Conservation (phyloP, 1,140 invertebrate species). For the Leptinotarsa undecemlineata region DNA sequence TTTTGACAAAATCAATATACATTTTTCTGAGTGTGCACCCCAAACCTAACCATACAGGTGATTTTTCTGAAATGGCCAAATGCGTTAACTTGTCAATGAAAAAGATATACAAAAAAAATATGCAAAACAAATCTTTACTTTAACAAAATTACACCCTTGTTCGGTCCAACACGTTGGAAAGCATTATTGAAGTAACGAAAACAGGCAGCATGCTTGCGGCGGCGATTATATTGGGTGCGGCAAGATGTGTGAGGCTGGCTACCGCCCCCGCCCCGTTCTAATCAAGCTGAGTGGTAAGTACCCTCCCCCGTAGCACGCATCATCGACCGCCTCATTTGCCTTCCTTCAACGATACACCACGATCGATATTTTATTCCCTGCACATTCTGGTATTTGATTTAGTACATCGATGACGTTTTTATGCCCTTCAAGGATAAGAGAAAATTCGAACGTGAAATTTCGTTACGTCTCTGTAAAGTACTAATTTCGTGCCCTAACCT, state of each 20-base stretch:
- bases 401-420: too few relatives aligned
- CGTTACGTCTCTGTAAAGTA: too few relatives aligned
- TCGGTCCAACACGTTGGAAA: neutral
- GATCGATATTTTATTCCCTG: neutral
- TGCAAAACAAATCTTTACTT: neutral
- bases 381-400: neutral
- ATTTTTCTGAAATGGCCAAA: too few relatives aligned
- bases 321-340: constrained; percentile 32
- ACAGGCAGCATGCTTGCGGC: neutral
- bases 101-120: neutral
- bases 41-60: too few relatives aligned
- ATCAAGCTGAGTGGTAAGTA: constrained; percentile 33
- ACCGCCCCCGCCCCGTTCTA: constrained; percentile 34
- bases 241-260: constrained; percentile 51
- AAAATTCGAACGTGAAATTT: too few relatives aligned
- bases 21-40: too few relatives aligned
- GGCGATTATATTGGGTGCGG: constrained; percentile 23
- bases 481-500: too few relatives aligned
- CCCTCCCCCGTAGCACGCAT: constrained; percentile 25
- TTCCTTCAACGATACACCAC: constrained; percentile 7
- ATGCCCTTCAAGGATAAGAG: too few relatives aligned
- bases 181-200: neutral
- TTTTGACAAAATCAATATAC: too few relatives aligned
- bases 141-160: neutral
- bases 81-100: too few relatives aligned